Evolutionary conservation across 2,888 invertebrate species (phyloP).

Genomic region (Agrotis ipsilon): DNA sequence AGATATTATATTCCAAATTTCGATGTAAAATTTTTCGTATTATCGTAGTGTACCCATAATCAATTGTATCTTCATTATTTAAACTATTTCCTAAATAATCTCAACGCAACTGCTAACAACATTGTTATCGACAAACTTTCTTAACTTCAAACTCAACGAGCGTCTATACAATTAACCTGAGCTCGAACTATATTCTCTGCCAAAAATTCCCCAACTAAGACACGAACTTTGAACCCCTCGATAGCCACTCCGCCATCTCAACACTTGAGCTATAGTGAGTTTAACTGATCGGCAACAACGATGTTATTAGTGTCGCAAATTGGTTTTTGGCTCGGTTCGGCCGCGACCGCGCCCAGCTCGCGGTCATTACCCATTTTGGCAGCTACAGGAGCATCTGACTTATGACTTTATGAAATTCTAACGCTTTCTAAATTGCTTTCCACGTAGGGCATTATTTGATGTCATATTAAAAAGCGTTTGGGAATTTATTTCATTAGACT

Average conservation of each 20-base stretch:
- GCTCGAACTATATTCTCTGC: neutral
- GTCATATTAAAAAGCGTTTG: constrained; percentile 56
- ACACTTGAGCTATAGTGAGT: constrained; percentile 27
- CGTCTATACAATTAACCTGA: neutral
- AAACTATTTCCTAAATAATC: neutral
- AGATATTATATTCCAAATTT: too few species aligned
- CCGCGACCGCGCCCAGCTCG: constrained; percentile 83
- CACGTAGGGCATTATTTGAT: constrained; percentile 57
- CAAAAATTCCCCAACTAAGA: neutral
- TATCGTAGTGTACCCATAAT: too few species aligned
- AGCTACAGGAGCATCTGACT: constrained; percentile 77
- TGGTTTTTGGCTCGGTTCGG: constrained; percentile 88
- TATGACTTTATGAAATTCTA: constrained; percentile 83
- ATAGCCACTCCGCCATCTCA: constrained; percentile 17
- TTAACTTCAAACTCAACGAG: neutral
- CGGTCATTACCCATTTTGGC: constrained; percentile 90
- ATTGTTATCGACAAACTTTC: neutral
- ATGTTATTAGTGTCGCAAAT: constrained; percentile 86
- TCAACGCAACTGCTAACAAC: neutral
- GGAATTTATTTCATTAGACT: constrained; percentile 2
- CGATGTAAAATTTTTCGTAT: too few species aligned
- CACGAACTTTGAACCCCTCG: neutral
- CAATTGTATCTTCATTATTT: neutral
- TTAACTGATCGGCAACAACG: constrained; percentile 73
- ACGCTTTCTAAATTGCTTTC: constrained; percentile 66